Base-by-base conservation (phyloP, 2,797 vertebrate species). In the Coilia nasus region DNA sequence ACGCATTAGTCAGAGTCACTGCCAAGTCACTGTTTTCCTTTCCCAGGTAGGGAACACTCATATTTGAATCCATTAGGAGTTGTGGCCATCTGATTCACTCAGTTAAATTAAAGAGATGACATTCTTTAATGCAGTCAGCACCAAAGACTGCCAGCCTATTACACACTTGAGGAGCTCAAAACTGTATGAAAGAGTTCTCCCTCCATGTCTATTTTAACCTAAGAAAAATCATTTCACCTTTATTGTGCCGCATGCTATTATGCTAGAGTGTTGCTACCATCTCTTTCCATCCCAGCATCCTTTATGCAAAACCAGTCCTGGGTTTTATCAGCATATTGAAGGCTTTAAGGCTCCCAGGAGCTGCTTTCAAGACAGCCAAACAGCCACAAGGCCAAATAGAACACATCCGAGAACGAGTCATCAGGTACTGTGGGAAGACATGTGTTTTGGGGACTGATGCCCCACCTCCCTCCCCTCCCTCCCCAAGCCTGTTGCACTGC, bases 31-130 rank as follows among this genome's bases (percentile, higher is more conserved):
- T 44, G 17, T 21, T 10, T 44, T 17, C 44, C 35, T 78, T 44
- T 44, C 19, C 71, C 71, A 78, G 71, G 71, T 41, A 44, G 71
- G 71, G 35, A 78, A 78, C 31, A 35, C 71, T 78, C 35, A n/a
- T 19, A 71, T 41, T 78, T 41, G 14, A 41, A 44, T 78, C 71
- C 31, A 78, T 78, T 78, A 44, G 71, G 17, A 78, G 28, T 15
- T 19, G 25, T 31, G 12, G 17, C 67, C 67, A 41, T 35, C 15
- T 78, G 71, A 78, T 7, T 78, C 71, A 78, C 71, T 78, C 31
- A 21, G 5, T 14, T 41, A 78, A 78, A 78, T 78, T 41, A 31
- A 78, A 78, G 31, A 11, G 31, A 21, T 44, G 35, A 44, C 71
- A 78, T 44, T n/a, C 35, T 78, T 78, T 17, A 44, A 10, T 44